Percentiles rank a stretch among this genome's conserved stretches.
Evolutionary conservation across 2,797 vertebrate species (phyloP).

Genomic region (Podargus strigoides): DNA sequence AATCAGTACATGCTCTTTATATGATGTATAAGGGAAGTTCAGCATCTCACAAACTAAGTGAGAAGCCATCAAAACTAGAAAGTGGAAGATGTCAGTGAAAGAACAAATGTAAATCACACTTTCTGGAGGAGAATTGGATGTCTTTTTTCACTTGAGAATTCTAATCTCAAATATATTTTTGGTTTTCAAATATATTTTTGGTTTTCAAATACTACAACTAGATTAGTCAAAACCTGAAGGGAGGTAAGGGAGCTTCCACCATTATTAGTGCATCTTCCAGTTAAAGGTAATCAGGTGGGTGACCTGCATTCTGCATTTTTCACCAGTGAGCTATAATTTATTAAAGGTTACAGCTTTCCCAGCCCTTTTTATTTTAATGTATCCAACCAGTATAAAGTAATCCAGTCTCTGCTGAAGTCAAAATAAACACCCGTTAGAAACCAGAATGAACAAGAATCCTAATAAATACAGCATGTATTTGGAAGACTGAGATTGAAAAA

Average conservation of each 20-base stretch:
- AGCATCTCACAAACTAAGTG: not conserved
- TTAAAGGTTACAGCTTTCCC: not conserved
- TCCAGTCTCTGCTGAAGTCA: not conserved
- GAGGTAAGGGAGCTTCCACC: rapidly evolving
- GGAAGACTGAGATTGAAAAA: not conserved
- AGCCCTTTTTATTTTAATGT: not conserved
- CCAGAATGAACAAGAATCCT: not conserved
- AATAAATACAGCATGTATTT: not conserved
- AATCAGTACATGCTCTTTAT: not conserved
- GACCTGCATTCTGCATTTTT: not conserved
- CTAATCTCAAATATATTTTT: not conserved
- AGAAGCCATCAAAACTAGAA: not conserved
- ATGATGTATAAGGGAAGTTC: not conserved
- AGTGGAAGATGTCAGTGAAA: not conserved
- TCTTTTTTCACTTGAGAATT: not conserved
- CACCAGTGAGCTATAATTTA: not conserved
- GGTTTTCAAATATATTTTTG: not conserved
- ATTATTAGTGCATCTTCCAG: not conserved
- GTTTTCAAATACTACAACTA: not conserved
- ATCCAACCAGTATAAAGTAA: not conserved
- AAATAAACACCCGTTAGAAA: not conserved
- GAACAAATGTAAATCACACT: not conserved
- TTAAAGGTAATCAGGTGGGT: not conserved
- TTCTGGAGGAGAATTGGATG: not conserved
- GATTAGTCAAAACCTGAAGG: not conserved